A percentile compares a stretch with the other conserved stretches of the same genome.
phyloP scores from a whole-genome alignment of 1,140 invertebrate species.

The Philaenus spumarius region DNA sequence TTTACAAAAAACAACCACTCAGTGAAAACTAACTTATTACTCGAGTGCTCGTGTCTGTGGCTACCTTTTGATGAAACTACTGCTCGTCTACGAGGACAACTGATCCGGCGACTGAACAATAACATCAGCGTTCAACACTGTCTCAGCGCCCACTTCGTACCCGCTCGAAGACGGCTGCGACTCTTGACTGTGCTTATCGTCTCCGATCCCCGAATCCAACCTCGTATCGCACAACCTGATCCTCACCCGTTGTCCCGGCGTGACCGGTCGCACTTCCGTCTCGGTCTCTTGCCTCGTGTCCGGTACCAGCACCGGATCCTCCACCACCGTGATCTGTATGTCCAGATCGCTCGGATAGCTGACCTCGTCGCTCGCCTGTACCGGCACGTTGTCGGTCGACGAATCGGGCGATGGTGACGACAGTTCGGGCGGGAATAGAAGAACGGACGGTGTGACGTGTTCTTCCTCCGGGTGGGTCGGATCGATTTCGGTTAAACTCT shows the following conservation, averaged over 20 bases:
- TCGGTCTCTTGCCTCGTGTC: neutral
- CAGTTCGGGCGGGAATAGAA: conserved; percentile 28
- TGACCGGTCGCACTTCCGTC: neutral
- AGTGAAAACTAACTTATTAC: too few relatives aligned
- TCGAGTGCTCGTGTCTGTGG: too few relatives aligned
- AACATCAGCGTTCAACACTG: neutral
- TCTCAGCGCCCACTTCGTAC: conserved; percentile 10
- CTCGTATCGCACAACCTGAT: conserved; percentile 28
- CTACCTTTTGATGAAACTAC: too few relatives aligned
- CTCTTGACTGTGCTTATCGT: conserved; percentile 29
- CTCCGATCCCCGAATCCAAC: conserved; percentile 28
- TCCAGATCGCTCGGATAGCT: conserved; percentile 12
- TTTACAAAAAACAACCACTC: too few relatives aligned
- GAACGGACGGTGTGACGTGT: conserved; percentile 25
- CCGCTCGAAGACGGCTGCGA: conserved; percentile 26
- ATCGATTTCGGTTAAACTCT: neutral
- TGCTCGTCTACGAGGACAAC: too few relatives aligned
- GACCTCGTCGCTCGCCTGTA: conserved; percentile 2
- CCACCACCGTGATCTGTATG: conserved; percentile 17
- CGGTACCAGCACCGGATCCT: neutral
- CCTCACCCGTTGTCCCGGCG: conserved; percentile 23
- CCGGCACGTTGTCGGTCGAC: neutral
- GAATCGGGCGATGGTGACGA: conserved; percentile 12
- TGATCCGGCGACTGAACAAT: too few relatives aligned
- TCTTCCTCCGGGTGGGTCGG: conserved; percentile 11